Conservation (phyloP, 1,140 invertebrate species). For the Ceratina japonica region DNA sequence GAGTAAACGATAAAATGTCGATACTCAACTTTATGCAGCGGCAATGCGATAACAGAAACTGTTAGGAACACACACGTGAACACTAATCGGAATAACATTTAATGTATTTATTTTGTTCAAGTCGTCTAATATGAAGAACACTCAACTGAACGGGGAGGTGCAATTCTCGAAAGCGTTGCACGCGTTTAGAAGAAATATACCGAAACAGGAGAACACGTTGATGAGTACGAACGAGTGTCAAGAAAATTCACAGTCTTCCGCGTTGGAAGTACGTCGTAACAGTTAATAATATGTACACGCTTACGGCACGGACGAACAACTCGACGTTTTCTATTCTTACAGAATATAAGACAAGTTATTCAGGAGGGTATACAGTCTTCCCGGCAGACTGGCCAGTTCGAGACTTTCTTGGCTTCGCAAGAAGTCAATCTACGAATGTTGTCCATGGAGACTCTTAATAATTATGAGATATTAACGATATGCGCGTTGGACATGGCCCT, state of each 20-base stretch:
- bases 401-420: conserved; percentile 72
- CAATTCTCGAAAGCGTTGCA: conserved; percentile 69
- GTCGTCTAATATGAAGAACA: conserved; percentile 69
- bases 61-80: conserved; percentile 24
- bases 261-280: conserved; percentile 57
- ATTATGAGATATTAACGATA: conserved; percentile 68
- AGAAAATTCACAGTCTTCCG: conserved; percentile 49
- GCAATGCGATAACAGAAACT: conserved; percentile 42
- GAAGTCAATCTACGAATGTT: conserved; percentile 61
- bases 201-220: conserved; percentile 43
- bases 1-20: background rate
- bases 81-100: conserved; percentile 19
- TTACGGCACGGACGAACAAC: background rate
- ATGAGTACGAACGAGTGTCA: conserved; percentile 41
- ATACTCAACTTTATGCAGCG: conserved; percentile 60
- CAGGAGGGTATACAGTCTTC: conserved; percentile 68
- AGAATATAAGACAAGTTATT: conserved; percentile 70
- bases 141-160: conserved; percentile 68
- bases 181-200: conserved; percentile 61
- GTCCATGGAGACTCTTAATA: conserved; percentile 37
- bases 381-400: conserved; percentile 67
- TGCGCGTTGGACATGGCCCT: conserved; percentile 69
- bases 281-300: background rate
- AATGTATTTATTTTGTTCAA: conserved; percentile 53
- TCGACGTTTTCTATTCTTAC: conserved; percentile 11